Percentiles rank a stretch among this genome's conserved stretches.
Conservation (phyloP, 2,797 vertebrate species). For the Phalanger gymnotis region DNA sequence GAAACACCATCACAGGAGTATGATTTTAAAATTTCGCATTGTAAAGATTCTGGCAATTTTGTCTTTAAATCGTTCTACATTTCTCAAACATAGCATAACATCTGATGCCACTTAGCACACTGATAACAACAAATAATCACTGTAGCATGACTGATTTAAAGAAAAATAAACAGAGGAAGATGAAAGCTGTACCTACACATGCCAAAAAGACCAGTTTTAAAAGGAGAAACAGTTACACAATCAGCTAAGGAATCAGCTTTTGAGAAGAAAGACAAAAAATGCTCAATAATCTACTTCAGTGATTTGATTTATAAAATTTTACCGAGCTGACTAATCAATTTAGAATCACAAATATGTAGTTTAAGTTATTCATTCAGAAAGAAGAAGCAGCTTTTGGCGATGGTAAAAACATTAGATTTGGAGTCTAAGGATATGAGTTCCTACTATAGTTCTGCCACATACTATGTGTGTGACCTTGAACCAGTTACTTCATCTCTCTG, state of each 20-base stretch:
- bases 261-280: conserved; percentile 17
- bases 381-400: neutral
- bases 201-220: neutral
- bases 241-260: neutral
- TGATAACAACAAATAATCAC: neutral
- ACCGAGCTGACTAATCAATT: neutral
- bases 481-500: neutral
- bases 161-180: neutral
- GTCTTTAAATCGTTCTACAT: neutral
- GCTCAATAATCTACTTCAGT: neutral
- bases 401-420: neutral
- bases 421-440: neutral
- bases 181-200: neutral
- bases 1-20: neutral
- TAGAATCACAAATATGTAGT: neutral
- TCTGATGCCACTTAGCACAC: neutral
- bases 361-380: neutral
- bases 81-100: neutral
- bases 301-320: neutral
- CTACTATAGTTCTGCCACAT: neutral
- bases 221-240: neutral
- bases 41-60: neutral
- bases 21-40: conserved; percentile 1
- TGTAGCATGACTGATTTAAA: neutral
- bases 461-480: neutral